Conservation (phyloP, 2,113 vertebrate genomes). For the Pedionomus torquatus region DNA sequence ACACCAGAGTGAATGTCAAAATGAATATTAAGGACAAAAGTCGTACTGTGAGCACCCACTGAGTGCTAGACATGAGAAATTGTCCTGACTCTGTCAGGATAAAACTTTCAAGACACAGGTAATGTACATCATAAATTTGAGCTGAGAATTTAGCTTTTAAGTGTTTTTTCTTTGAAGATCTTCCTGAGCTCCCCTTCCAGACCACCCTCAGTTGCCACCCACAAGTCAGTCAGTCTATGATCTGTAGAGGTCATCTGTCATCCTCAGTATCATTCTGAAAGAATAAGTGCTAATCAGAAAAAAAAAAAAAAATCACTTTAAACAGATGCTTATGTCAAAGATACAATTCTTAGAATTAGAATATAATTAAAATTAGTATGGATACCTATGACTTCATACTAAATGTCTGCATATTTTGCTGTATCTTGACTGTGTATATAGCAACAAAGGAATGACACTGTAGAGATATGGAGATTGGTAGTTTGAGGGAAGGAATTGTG, state of each 20-base stretch:
- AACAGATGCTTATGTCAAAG: neutral
- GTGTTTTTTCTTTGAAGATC: slow-evolving; percentile 22
- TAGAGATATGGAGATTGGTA: neutral
- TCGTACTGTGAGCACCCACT: neutral
- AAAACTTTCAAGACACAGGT: slow-evolving; percentile 33
- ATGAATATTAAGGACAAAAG: neutral
- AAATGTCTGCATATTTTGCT: neutral
- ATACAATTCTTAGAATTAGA: neutral
- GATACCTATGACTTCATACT: neutral
- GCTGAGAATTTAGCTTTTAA: neutral
- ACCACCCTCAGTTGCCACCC: neutral
- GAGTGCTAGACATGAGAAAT: neutral
- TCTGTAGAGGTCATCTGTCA: neutral
- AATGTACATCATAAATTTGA: neutral
- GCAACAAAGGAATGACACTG: neutral
- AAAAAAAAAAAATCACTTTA: neutral
- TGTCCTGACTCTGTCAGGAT: neutral
- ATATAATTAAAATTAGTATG: neutral
- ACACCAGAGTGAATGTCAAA: neutral
- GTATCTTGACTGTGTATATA: neutral
- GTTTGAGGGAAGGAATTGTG: neutral
- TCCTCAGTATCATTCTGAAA: neutral
- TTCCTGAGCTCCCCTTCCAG: neutral
- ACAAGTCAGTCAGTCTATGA: neutral
- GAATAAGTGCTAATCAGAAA: neutral